Conservation (phyloP, 2,113 vertebrate genomes). For the cattle (Bos taurus) region DNA sequence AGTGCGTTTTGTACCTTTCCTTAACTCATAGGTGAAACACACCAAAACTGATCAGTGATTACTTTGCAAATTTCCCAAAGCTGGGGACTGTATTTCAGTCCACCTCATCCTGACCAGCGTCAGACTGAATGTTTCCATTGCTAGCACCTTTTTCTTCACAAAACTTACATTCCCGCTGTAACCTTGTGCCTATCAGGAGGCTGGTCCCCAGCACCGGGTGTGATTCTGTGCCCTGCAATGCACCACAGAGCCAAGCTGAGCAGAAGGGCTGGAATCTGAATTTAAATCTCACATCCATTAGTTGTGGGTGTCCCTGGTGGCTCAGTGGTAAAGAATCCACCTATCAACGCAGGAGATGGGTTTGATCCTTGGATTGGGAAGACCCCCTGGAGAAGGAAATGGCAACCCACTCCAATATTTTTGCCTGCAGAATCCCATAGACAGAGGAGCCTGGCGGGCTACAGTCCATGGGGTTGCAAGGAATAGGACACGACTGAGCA, state of each 20-base stretch:
- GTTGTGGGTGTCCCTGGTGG: background rate
- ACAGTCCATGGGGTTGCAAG: background rate
- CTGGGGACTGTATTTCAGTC: background rate
- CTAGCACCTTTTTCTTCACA: background rate
- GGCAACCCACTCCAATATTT: background rate
- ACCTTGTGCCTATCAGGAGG: background rate
- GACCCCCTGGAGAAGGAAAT: background rate
- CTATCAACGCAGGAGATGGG: background rate
- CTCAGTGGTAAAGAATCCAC: background rate
- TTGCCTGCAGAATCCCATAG: background rate
- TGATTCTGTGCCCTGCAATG: background rate
- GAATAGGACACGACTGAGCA: background rate
- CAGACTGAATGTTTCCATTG: background rate
- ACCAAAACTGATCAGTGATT: background rate
- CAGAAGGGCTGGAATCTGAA: background rate
- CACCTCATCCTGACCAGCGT: background rate
- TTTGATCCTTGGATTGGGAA: background rate
- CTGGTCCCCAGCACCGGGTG: background rate
- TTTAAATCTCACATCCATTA: background rate
- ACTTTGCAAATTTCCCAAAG: background rate
- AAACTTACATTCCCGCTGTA: background rate
- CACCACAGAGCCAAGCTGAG: background rate
- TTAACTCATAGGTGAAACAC: background rate
- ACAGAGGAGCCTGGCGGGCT: background rate
- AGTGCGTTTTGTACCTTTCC: background rate